Evolutionary conservation across 2,113 vertebrate species (phyloP).

Genomic region (Limanda limanda): DNA sequence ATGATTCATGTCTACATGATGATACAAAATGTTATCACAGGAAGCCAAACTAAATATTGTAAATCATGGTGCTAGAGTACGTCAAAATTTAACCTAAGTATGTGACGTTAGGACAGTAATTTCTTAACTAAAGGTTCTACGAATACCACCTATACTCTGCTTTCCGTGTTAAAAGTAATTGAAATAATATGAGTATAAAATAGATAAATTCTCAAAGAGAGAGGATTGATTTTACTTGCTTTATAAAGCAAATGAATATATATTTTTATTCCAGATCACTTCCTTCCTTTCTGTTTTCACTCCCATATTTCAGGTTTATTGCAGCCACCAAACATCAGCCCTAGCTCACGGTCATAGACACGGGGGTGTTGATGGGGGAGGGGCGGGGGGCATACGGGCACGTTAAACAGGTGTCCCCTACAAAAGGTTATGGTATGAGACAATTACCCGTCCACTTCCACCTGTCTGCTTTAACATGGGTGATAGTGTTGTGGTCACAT

Average conservation of each 20-base stretch:
- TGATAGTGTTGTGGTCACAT: conserved; percentile 66
- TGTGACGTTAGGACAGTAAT: background rate
- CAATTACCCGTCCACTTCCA: conserved; percentile 71
- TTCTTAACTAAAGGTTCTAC: no score
- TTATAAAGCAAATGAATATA: no score
- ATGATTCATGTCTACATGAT: no score
- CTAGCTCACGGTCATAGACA: background rate
- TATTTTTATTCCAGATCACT: background rate
- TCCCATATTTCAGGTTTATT: conserved; percentile 29
- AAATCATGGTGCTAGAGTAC: background rate
- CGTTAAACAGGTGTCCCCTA: conserved; percentile 62
- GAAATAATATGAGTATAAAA: no score
- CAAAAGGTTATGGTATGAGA: conserved; percentile 73
- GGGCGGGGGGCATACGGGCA: background rate
- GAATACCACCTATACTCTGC: background rate
- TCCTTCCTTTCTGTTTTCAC: conserved; percentile 8
- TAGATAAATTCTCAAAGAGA: background rate
- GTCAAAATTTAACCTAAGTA: no score
- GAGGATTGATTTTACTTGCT: background rate
- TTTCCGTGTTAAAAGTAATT: no score
- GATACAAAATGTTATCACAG: background rate
- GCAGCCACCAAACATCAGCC: conserved; percentile 4
- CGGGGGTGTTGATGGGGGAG: background rate
- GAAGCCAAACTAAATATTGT: background rate
- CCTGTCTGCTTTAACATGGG: conserved; percentile 69